Evolutionary conservation across 1,140 invertebrate species (phyloP).

Genomic region (Tyrophagus putrescentiae): DNA sequence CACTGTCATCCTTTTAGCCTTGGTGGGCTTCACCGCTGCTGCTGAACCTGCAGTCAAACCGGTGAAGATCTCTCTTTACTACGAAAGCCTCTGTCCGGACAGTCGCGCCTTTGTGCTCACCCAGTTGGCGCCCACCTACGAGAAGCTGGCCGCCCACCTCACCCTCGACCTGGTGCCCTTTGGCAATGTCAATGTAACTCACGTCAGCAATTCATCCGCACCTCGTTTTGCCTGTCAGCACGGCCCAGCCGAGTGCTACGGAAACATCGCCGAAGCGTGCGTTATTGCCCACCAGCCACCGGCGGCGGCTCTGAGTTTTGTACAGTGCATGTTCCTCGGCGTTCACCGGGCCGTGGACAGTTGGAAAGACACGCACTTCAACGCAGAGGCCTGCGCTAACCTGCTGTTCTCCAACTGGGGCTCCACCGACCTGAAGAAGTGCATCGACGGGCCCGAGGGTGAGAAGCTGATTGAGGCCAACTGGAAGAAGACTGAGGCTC

Average conservation of each 20-base stretch:
- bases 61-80: slow-evolving; percentile 5
- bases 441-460: background rate
- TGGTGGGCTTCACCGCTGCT: background rate
- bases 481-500: background rate
- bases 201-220: background rate
- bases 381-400: background rate
- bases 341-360: background rate
- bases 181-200: slow-evolving; percentile 14
- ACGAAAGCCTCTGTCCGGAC: slow-evolving; percentile 12
- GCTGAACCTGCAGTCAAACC: background rate
- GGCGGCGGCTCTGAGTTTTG: background rate
- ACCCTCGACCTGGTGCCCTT: background rate
- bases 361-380: background rate
- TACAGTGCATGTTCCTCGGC: background rate
- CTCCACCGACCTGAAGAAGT: background rate
- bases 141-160: background rate
- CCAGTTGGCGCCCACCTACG: background rate
- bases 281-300: background rate
- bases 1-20: background rate
- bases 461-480: background rate
- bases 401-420: background rate
- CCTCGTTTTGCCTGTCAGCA: slow-evolving; percentile 23
- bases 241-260: slow-evolving; percentile 25
- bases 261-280: slow-evolving; percentile 28
- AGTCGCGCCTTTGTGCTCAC: background rate